Conservation (phyloP, 1,140 invertebrate genomes). For the Pseudomyrmex flavicornis region DNA sequence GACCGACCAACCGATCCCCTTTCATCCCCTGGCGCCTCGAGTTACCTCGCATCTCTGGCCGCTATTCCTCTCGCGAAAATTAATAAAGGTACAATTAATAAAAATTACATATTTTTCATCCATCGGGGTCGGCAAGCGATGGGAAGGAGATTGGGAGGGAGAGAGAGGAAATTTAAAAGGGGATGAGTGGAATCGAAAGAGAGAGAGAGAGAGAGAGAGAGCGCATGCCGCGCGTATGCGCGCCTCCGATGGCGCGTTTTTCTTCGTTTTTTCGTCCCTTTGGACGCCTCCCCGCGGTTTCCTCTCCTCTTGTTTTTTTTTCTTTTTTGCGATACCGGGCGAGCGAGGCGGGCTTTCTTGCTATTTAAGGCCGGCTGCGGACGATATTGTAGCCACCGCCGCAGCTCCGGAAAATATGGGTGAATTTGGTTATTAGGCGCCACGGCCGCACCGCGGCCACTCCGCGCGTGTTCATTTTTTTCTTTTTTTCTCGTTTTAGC, state of each 20-base stretch:
- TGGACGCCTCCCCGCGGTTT: slow-evolving; percentile 24
- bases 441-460: slow-evolving; percentile 29
- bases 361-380: slow-evolving; percentile 49
- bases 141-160: background rate
- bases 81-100: slow-evolving; percentile 82
- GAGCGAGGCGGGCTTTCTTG: slow-evolving; percentile 52
- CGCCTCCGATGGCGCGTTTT: background rate
- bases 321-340: slow-evolving; percentile 40
- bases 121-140: slow-evolving; percentile 62
- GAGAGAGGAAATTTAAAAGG: background rate
- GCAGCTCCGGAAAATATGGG: slow-evolving; percentile 32
- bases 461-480: background rate
- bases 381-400: slow-evolving; percentile 58
- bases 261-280: slow-evolving; percentile 40
- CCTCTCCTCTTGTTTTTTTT: slow-evolving; percentile 43
- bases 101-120: slow-evolving; percentile 82
- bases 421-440: slow-evolving; percentile 60
- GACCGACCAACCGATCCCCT: slow-evolving; percentile 32
- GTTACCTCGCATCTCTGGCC: slow-evolving; percentile 8
- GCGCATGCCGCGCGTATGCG: slow-evolving; percentile 40
- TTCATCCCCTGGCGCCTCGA: background rate
- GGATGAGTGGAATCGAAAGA: background rate
- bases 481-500: background rate
- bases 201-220: background rate
- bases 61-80: slow-evolving; percentile 69